Evolutionary conservation across 1,140 invertebrate genomes (phyloP), one percentile per base, ranked within the genome.

Genomic region (Metaphire vulgaris): DNA sequence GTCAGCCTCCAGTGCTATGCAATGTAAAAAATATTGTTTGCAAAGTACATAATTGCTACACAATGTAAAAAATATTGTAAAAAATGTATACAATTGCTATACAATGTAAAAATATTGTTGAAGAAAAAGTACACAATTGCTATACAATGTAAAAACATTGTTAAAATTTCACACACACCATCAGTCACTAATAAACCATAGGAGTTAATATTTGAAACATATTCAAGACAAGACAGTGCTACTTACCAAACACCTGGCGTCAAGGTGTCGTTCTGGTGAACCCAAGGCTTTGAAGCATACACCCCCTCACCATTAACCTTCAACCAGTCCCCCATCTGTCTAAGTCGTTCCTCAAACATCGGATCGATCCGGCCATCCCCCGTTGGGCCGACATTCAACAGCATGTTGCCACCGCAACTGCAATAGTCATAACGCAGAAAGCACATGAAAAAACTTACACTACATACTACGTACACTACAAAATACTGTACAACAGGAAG

Each of bases 371-470:
- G 90, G 1, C 96, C 96, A 80, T 95, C 92, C 82, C 91, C 92
- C 0, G 94, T 94, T 15, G 96, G 95, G 0, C 95, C 94, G 77
- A 97, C 89, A 84, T 97, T 97, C 80, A 97, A 90, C 12, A 97
- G 83, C 14, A 94, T 87, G 86, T 97, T 97, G 31, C 93, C 94
- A 85, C 93, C 93, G 83, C 92, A 94, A 78, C 93, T 93, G 76
- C 34, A 77, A 77, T 66, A 30, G n/a, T n/a, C 75, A 56, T 71
- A 75, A 76, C 72, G 33, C 31, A 15, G n/a, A 75, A n/a, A 29
- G 33, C 69, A 69, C 30, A 26, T 69, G n/a, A 69, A 12, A 69
- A n/a, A 6, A 26, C 2, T 69, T 26, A 69, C 2, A 12, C n/a
- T 26, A 14, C 2, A 12, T 12, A 26, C 12, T 69, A 69, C 67